phyloP scores from a whole-genome alignment of 2,888 invertebrate species.

The Stramonita haemastoma region DNA sequence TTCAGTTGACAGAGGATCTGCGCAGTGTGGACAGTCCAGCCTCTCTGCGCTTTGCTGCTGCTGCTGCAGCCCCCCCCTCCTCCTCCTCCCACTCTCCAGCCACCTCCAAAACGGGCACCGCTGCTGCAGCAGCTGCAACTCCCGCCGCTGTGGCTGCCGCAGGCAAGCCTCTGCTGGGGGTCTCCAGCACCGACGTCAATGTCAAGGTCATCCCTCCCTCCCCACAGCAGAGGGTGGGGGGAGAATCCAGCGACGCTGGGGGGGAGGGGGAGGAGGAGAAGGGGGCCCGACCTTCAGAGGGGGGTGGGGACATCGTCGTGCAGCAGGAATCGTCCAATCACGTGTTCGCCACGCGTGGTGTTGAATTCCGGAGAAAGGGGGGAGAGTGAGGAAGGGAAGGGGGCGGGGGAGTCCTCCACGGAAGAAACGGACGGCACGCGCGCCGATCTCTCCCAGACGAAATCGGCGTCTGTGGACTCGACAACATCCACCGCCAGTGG shows the following conservation, averaged over 20 bases:
- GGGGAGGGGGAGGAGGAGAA: not conserved
- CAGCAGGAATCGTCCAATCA: slow-evolving; percentile 22
- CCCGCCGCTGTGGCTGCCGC: not conserved
- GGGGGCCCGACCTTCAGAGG: not conserved
- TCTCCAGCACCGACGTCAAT: slow-evolving; percentile 3
- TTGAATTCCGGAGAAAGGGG: slow-evolving; percentile 25
- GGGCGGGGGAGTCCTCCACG: slow-evolving; percentile 1
- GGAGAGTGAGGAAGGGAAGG: not conserved
- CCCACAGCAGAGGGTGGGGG: not conserved
- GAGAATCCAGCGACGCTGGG: not conserved
- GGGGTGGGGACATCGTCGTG: not conserved
- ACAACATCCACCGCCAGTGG: slow-evolving; percentile 24
- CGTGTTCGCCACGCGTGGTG: slow-evolving; percentile 30
- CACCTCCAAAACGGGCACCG: not conserved
- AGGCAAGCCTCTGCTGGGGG: not conserved
- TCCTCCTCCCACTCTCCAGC: not conserved
- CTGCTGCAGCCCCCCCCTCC: too few species aligned
- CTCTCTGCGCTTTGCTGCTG: not conserved
- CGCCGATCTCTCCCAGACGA: not conserved
- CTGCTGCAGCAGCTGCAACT: not conserved
- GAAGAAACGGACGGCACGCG: not conserved
- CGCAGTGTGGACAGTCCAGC: slow-evolving; percentile 25
- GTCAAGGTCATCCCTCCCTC: slow-evolving; percentile 8
- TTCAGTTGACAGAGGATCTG: slow-evolving; percentile 37
- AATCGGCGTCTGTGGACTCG: slow-evolving; percentile 30